phyloP scores from a whole-genome alignment of 2,888 invertebrate genomes.

The Drosophila paranaensis region DNA sequence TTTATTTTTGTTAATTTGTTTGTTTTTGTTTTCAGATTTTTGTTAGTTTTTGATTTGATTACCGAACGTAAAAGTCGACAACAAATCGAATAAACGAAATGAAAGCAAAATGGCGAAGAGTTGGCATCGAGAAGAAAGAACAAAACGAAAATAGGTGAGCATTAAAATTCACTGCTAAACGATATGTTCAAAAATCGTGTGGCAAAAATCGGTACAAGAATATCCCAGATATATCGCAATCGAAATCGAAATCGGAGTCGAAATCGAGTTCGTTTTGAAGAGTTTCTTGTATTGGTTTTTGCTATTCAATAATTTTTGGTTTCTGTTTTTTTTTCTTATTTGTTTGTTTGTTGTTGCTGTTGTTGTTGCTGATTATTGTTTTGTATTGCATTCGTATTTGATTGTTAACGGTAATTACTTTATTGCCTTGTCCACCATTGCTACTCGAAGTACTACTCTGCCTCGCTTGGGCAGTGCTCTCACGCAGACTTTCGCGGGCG shows the following conservation, averaged over 20 bases:
- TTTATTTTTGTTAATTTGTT: slow-evolving; percentile 20
- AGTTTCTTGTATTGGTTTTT: slow-evolving; percentile 46
- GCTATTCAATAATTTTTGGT: slow-evolving; percentile 1
- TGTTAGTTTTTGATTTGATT: slow-evolving; percentile 3
- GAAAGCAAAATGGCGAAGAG: slow-evolving; percentile 66
- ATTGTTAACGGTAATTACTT: slow-evolving; percentile 82
- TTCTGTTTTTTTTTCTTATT: not conserved
- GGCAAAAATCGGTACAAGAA: slow-evolving; percentile 49
- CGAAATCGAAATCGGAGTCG: not conserved
- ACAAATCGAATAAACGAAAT: slow-evolving; percentile 56
- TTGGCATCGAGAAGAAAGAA: slow-evolving; percentile 60
- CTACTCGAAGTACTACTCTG: slow-evolving; percentile 85
- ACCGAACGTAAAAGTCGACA: slow-evolving; percentile 62
- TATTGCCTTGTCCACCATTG: slow-evolving; percentile 85
- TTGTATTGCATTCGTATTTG: slow-evolving; percentile 30
- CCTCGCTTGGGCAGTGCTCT: slow-evolving; percentile 85
- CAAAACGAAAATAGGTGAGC: slow-evolving; percentile 52
- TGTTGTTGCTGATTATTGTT: slow-evolving; percentile 15
- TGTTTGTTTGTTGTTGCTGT: slow-evolving; percentile 13
- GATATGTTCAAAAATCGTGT: slow-evolving; percentile 16
- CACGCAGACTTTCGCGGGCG: slow-evolving; percentile 86
- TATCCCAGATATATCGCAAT: not conserved
- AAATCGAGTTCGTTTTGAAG: slow-evolving; percentile 8
- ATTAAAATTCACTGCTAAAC: slow-evolving; percentile 45
- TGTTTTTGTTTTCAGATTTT: not conserved